Base-by-base conservation (phyloP, 2,888 invertebrate species). In the Volucella zonaria region DNA sequence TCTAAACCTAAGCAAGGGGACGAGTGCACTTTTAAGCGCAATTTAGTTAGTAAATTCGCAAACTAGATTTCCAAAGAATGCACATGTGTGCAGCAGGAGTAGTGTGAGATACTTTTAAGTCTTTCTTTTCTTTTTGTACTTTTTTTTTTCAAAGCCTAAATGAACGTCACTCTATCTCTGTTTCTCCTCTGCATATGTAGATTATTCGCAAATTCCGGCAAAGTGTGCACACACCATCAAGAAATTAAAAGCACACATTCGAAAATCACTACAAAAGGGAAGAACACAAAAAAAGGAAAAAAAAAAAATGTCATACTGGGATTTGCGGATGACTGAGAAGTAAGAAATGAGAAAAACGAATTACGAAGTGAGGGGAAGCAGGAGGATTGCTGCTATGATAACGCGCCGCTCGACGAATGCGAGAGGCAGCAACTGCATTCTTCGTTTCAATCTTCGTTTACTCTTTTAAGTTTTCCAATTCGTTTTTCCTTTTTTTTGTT, bases 361-460 rank as follows among this genome's bases (percentile, higher is more conserved):
- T 31, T 12, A 38, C 11, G 31, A 43, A 58, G 38, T 11, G n/a
- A 11, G 62, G 10, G 9, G 45, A 38, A 64, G 49, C 31, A 42
- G 43, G 52, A n/a, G 54, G 73, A 64, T 62, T 18, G 18, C 23
- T 52, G 59, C 12, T 18, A 52, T 64, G 74, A 82, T 68, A 82
- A 71, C 59, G 58, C 23, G 38, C 47, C 59, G 58, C 23, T 18
- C 42, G 58, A 42, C 61, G 61, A 67, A 74, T 70, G 78, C 73
- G 74, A 66, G 74, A 82, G 43, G 49, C 64, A 79, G 79, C 64
- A 70, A 83, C 70, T 83, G 82, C 82, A 83, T 82, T 79, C 74
- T 78, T 64, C 67, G 54, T 56, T 58, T 82, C 45, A 38, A 66
- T 61, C 52, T 67, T 49, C 49, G 23, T 23, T 15, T 42, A n/a